Evolutionary conservation across 2,113 vertebrate species (phyloP).

Genomic region (Bufo bufo): DNA sequence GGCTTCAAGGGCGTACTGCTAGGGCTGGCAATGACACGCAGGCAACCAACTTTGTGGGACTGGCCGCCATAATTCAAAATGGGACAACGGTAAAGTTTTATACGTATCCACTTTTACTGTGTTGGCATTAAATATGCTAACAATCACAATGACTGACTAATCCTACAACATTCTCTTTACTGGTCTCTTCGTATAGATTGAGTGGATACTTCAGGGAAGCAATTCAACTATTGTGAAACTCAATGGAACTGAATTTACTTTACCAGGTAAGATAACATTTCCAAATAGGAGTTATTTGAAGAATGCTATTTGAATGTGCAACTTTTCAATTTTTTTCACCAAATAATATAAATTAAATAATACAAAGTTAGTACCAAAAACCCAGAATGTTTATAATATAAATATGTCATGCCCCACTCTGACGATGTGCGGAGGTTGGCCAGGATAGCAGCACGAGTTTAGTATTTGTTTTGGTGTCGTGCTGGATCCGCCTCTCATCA

Average conservation of each 20-base stretch:
- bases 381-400: no score
- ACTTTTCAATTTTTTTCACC: no score
- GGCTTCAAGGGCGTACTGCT: conserved; percentile 56
- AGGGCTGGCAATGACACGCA: conserved; percentile 57
- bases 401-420: no score
- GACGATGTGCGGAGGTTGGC: no score
- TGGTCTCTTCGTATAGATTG: conserved; percentile 31
- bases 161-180: not conserved
- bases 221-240: conserved; percentile 47
- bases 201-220: conserved; percentile 39
- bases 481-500: no score
- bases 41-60: conserved; percentile 60
- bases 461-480: no score
- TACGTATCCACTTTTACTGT: not conserved
- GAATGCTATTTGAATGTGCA: no score
- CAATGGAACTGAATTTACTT: conserved; percentile 35
- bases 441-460: no score
- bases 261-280: conserved; percentile 33
- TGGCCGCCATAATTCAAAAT: conserved; percentile 49
- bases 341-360: no score
- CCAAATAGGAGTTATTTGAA: no score
- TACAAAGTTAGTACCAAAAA: no score
- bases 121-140: not conserved
- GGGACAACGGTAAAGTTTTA: conserved; percentile 45
- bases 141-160: not conserved